Percentiles rank a stretch among this genome's conserved stretches.
Evolutionary conservation across 2,797 vertebrate species (phyloP).

Genomic region (Rhinella marina): DNA sequence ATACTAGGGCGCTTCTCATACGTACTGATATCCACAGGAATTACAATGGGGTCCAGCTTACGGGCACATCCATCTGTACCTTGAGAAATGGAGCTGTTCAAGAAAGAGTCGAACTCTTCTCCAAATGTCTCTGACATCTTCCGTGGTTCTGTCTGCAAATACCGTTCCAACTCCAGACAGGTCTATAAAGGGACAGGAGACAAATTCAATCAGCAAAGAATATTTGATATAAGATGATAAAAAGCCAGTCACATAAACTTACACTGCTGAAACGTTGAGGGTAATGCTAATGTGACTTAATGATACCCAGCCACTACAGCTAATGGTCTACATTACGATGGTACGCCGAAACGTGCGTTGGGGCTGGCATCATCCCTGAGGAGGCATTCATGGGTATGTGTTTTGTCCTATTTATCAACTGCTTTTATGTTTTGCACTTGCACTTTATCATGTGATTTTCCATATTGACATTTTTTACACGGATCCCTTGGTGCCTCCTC

Average conservation of each 20-base stretch:
- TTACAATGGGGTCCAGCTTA: constrained; percentile 81
- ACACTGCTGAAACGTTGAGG: neutral
- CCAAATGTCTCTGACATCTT: constrained; percentile 92
- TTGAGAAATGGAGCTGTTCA: constrained; percentile 86
- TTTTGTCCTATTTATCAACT: too few species aligned
- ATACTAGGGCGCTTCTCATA: constrained; percentile 80
- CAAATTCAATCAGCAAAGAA: neutral
- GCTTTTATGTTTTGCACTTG: too few species aligned
- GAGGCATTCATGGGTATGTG: too few species aligned
- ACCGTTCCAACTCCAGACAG: constrained; percentile 95
- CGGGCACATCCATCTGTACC: constrained; percentile 83
- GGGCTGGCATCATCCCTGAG: too few species aligned
- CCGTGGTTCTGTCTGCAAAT: constrained; percentile 96
- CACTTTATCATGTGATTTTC: too few species aligned
- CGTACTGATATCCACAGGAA: constrained; percentile 75
- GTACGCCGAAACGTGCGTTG: too few species aligned
- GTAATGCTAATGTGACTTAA: neutral
- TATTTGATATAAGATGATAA: neutral
- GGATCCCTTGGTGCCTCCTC: too few species aligned
- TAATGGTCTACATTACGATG: neutral
- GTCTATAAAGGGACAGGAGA: constrained; percentile 78
- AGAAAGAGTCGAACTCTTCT: constrained; percentile 90
- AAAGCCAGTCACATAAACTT: neutral
- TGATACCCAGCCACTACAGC: neutral
- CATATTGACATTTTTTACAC: too few species aligned